Percentiles rank a stretch among this genome's conserved stretches.
phyloP scores from a whole-genome alignment of 2,113 vertebrate genomes.

The Takifugu flavidus region DNA sequence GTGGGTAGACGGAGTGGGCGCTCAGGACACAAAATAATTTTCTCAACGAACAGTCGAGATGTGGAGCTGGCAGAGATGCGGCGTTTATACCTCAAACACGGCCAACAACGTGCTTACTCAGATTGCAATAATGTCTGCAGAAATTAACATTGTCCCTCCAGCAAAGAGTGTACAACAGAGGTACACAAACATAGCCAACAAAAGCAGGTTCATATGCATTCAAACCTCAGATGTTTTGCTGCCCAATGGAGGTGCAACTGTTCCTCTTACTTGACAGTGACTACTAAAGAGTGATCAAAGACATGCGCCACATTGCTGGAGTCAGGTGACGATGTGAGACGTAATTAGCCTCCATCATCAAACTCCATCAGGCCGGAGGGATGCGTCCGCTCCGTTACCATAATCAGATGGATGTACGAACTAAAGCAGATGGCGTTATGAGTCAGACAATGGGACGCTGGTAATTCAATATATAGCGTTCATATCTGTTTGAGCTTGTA shows the following conservation, averaged over 20 bases:
- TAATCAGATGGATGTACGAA: constrained; percentile 69
- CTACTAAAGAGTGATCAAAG: constrained; percentile 7
- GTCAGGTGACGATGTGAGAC: constrained; percentile 59
- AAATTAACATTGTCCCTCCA: constrained; percentile 16
- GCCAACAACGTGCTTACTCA: constrained; percentile 43
- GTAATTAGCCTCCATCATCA: constrained; percentile 66
- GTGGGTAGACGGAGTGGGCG: constrained; percentile 58
- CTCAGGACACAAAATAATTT: constrained; percentile 58
- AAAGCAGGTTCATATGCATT: constrained; percentile 34
- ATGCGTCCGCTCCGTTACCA: constrained; percentile 46
- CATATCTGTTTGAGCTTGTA: constrained; percentile 34
- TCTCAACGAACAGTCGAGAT: constrained; percentile 61
- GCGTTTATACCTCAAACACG: constrained; percentile 52
- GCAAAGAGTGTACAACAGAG: not conserved
- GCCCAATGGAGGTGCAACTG: not conserved
- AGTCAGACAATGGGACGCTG: constrained; percentile 58
- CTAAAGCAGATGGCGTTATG: constrained; percentile 71
- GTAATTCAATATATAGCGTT: constrained; percentile 55
- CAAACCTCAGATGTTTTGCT: constrained; percentile 25
- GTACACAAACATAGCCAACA: constrained; percentile 40
- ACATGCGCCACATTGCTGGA: constrained; percentile 37
- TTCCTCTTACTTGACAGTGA: not conserved
- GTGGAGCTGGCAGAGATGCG: constrained; percentile 48
- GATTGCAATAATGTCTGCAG: not conserved
- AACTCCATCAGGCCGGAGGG: constrained; percentile 61